Evolutionary conservation across 2,113 vertebrate genomes (phyloP), one percentile per base, ranked within the genome.

Genomic region (Gasterosteus aculeatus): DNA sequence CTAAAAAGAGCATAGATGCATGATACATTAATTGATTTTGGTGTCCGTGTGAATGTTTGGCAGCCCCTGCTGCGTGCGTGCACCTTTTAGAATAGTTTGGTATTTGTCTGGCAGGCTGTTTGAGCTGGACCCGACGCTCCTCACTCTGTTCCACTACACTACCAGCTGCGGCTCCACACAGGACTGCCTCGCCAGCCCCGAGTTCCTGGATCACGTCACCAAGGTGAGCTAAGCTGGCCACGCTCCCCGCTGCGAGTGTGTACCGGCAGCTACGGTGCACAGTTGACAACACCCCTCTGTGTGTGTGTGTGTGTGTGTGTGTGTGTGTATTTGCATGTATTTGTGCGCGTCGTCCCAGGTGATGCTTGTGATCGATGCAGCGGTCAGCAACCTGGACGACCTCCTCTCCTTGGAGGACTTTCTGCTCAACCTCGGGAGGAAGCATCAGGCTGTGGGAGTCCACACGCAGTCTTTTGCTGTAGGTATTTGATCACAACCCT

Each of bases 341-440:
- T 41, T 59, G 29, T 58, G 41, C n/a, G 3, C 3, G 15, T 78
- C 58, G 67, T 35, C 46, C 22, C 80, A 99, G 97, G 97, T 98
- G 73, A 99, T 99, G 97, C 88, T 97, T 10, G 97, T 99, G 85
- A 96, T 99, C 0, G 97, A 98, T 41, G 94, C 96, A 1, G 97
- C 96, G 0, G 96, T 98, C 82, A 96, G 89, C 88, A 95, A 97
- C 58, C 88, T 98, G 82, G 97, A 99, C 47, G 94, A 97, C 88
- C 92, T 99, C 73, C 93, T 95, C 54, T 93, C 94, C 6, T 86
- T 99, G 92, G 96, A 96, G 63, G 96, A 97, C 33, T 97, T 97
- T 85, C 94, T 98, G 72, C 91, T 94, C 46, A 93, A 95, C 87
- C 93, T 98, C 0, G 97, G 97, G 74, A 95, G 91, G 88, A 98